Evolutionary conservation across 53 echinoderm and acorn worm genomes (phyloP), one percentile per base, ranked within the genome.

Genomic region (Astropecten irregularis): DNA sequence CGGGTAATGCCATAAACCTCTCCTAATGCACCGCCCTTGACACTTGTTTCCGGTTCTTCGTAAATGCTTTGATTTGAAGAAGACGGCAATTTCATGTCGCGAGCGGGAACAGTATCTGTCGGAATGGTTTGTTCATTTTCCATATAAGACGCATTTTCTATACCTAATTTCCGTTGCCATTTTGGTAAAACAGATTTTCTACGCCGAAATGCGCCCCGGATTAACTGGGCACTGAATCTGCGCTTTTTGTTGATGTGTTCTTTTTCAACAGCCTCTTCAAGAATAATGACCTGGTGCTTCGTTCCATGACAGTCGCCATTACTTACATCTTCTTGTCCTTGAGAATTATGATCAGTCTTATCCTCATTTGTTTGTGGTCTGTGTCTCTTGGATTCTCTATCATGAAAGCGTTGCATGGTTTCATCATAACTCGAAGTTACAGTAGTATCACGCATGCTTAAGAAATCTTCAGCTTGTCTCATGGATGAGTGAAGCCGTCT

Each of bases 381-480:
- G 42, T 42, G 6, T 6, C 42, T 6, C 6, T 11, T 11, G 42
- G 11, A 6, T 11, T 79, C 79, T 15, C 28, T 38, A 32, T 79
- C 79, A 25, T 79, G 62, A 30, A 79, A 79, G 32, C 79, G 79
- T 33, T 33, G 37, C 4, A 59, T 40, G 49, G 61, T 26, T 46
- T 79, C 79, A 4, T 79, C 61, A 48, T 79, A 79, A 22, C 16
- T 79, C 29, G 61, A 22, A 9, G 60, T 34, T 15, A 27, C 28
- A 13, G 47, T 47, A 0, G 66, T 15, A 25, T 85, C 86, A 9
- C 54, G 30, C 26, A 74, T 47, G 21, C 66, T 30, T 16, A 85
- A 51, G 76, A 74, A 85, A n/a, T 57, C 64, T 37, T 90, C 90
- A 15, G 85, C 90, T 34, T 85, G 85, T 33, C 82, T 40, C 53